A percentile compares a stretch with the other conserved stretches of the same genome.
These are phyloP conservation scores for Montipora capitata DNA, from an alignment of 92 coral and sea anemone species.

Conservation along the genomic window DNA sequence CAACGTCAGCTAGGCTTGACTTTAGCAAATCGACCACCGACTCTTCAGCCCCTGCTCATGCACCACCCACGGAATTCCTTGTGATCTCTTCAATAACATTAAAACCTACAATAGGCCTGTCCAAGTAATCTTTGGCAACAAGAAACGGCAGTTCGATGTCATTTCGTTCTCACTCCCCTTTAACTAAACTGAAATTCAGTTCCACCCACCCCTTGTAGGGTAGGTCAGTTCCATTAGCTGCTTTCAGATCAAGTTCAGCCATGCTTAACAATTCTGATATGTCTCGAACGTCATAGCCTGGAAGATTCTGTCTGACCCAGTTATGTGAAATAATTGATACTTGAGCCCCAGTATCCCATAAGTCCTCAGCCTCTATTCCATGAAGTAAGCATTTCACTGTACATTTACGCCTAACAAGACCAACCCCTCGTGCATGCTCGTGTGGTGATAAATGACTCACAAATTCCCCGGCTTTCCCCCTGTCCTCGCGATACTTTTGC, in stretches of 20 bases:
- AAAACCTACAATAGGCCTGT: too few species aligned
- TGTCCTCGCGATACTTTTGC: slow-evolving; percentile 24
- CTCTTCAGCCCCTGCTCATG: too few species aligned
- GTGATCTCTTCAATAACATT: too few species aligned
- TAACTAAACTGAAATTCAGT: neutral
- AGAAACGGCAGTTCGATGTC: neutral
- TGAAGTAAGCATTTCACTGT: slow-evolving; percentile 55
- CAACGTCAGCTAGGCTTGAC: too few species aligned
- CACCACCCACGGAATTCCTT: too few species aligned
- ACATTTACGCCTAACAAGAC: slow-evolving; percentile 72
- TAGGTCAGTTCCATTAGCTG: slow-evolving; percentile 73
- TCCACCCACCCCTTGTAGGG: slow-evolving; percentile 77
- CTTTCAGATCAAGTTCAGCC: slow-evolving; percentile 64
- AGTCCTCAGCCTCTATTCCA: slow-evolving; percentile 53
- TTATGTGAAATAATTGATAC: slow-evolving; percentile 65
- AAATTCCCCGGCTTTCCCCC: slow-evolving; percentile 15
- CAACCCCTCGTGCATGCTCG: slow-evolving; percentile 68
- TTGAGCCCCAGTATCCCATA: slow-evolving; percentile 83
- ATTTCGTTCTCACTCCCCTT: neutral
- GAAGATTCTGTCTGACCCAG: slow-evolving; percentile 54
- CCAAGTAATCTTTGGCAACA: neutral
- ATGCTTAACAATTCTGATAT: slow-evolving; percentile 61
- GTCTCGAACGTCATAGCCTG: slow-evolving; percentile 39
- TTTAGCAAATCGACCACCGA: too few species aligned
- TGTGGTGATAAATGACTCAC: slow-evolving; percentile 71